Percentiles rank a stretch among this genome's conserved stretches.
These are phyloP conservation scores for Stegastes partitus DNA, from an alignment of 2,113 vertebrate species.

Conservation along the genomic window DNA sequence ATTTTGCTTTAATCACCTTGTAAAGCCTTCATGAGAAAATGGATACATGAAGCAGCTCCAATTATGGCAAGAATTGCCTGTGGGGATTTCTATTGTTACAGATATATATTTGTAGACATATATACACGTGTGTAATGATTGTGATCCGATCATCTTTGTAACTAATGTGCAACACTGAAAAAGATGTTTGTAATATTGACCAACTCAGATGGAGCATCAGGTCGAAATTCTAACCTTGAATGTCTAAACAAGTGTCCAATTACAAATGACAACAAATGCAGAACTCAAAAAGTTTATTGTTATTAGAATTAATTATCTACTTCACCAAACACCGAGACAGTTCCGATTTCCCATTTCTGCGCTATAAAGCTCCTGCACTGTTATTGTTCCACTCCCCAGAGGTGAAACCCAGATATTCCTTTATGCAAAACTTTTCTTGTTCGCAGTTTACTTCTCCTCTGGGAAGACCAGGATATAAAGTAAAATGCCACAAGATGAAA, in stretches of 20 bases:
- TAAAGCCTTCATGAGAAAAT: conserved; percentile 76
- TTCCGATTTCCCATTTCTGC: conserved; percentile 50
- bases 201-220: not conserved
- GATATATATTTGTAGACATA: conserved; percentile 2
- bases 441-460: conserved; percentile 68
- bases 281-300: conserved; percentile 47
- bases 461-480: conserved; percentile 68
- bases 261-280: conserved; percentile 25
- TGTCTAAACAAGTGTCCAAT: not conserved
- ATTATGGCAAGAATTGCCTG: conserved; percentile 59
- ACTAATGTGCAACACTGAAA: not conserved
- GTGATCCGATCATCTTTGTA: conserved; percentile 32
- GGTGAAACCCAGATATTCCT: conserved; percentile 79
- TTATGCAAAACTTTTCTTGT: conserved; percentile 69
- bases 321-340: conserved; percentile 24
- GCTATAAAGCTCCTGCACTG: conserved; percentile 37
- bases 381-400: conserved; percentile 59
- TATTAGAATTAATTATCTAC: conserved; percentile 66
- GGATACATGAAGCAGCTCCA: conserved; percentile 61
- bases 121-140: conserved; percentile 32
- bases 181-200: conserved; percentile 33
- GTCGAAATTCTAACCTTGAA: not conserved
- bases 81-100: conserved; percentile 54
- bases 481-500: conserved; percentile 58
- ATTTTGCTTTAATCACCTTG: conserved; percentile 83